Evolutionary conservation across 2,797 vertebrate genomes (phyloP).

Genomic region (Iguana delicatissima): DNA sequence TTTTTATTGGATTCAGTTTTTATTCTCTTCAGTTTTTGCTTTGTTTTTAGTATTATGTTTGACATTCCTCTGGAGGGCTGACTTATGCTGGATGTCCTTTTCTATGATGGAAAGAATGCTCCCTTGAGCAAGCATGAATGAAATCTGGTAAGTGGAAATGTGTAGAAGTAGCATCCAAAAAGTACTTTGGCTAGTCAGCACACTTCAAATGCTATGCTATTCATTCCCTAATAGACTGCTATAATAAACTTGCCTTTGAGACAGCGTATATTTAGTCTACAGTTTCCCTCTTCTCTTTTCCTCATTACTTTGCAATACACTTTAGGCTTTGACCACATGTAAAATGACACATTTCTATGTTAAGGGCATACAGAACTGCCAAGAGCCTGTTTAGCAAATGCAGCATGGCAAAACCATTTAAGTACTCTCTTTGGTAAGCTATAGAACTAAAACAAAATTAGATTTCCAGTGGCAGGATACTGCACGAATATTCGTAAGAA

Average conservation of each 20-base stretch:
- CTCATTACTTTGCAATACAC: slow-evolving; percentile 26
- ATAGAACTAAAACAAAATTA: not conserved
- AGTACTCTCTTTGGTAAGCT: not conserved
- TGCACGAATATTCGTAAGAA: not conserved
- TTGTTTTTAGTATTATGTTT: slow-evolving; percentile 70
- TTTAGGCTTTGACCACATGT: slow-evolving; percentile 48
- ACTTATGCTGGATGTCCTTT: slow-evolving; percentile 77
- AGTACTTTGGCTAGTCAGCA: slow-evolving; percentile 74
- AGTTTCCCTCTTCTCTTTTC: slow-evolving; percentile 43
- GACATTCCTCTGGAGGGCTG: slow-evolving; percentile 73
- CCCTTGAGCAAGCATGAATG: slow-evolving; percentile 76
- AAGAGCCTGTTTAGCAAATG: slow-evolving; percentile 45
- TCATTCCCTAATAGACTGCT: slow-evolving; percentile 40
- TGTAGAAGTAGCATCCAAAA: slow-evolving; percentile 62
- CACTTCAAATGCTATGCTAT: slow-evolving; percentile 54
- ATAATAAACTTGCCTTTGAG: slow-evolving; percentile 51
- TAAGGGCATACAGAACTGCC: slow-evolving; percentile 51
- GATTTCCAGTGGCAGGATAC: not conserved
- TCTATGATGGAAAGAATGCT: slow-evolving; percentile 70
- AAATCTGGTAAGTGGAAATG: slow-evolving; percentile 74
- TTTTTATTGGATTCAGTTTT: slow-evolving; percentile 67
- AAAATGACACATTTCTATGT: slow-evolving; percentile 59
- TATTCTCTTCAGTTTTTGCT: slow-evolving; percentile 68
- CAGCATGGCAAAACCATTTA: slow-evolving; percentile 31
- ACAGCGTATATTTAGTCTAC: slow-evolving; percentile 43